These are phyloP conservation scores for Meloidogyne floridensis DNA, from an alignment of 1,140 invertebrate species.

Conservation along the genomic window DNA sequence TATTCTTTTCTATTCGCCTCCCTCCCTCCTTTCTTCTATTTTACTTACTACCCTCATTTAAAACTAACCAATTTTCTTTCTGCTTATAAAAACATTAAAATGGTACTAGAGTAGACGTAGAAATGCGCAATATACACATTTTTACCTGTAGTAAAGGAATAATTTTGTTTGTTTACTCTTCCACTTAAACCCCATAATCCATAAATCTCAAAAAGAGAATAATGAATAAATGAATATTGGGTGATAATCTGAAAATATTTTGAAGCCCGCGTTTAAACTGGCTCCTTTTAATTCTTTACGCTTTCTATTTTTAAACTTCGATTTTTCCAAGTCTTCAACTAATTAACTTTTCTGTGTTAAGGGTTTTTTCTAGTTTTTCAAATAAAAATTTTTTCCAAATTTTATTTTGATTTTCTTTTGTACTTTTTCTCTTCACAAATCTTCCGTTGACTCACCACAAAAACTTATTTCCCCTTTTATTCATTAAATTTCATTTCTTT, in stretches of 20 bases:
- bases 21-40: not conserved
- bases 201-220: not conserved
- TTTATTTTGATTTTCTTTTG: not conserved
- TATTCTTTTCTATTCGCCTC: not conserved
- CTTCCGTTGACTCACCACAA: not conserved
- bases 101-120: not conserved
- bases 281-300: no score
- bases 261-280: no score
- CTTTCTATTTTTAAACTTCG: no score
- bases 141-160: no score
- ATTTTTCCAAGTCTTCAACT: no score
- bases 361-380: no score
- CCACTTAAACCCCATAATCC: not conserved
- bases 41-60: not conserved
- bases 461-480: not conserved
- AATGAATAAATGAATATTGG: not conserved
- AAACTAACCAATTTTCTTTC: slow-evolving; percentile 3
- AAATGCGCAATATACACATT: not conserved
- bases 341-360: no score
- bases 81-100: not conserved
- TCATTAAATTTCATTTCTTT: no score
- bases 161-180: not conserved
- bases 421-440: not conserved
- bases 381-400: not conserved
- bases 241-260: not conserved